Base-by-base conservation (phyloP, 2,113 vertebrate species). In the Gavia stellata region DNA sequence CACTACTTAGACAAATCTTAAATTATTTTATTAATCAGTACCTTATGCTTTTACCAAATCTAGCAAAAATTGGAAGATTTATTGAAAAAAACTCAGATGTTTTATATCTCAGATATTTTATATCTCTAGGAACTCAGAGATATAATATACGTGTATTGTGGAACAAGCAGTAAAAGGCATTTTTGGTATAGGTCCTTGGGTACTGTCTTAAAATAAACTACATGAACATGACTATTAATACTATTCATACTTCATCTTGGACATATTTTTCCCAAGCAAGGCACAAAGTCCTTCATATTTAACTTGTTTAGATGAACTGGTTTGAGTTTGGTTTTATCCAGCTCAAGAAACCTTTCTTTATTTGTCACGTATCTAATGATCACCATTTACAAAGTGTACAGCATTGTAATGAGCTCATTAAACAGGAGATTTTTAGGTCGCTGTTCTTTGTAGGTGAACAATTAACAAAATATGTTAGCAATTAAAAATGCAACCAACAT, bases 391-490 rank as follows among this genome's bases (percentile, higher is more conserved):
- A 77, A 67, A 58, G 74, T 3, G 9, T 44, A 82, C 82, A 91
- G 91, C 96, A 96, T 96, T 65, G 66, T 96, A 98, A 98, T 95
- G 85, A 97, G 93, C 79, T 97, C 74, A 97, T 97, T 97, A 97
- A 95, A 66, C 18, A 8, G 29, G 68, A 94, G 58, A 86, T 91
- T 95, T 94, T 94, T 63, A 84, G 80, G 93, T 72, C 34, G 10
- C 53, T 93, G 68, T 38, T 97, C 90, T 92, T 78, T 94, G 88
- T 87, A 91, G 77, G 92, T 95, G 88, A 97, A 96, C 96, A 96
- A 97, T 98, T 97, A 97, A 96, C 96, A 95, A 97, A 96, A 90
- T 80, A 87, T 36, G 71, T 96, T 93, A 88, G 91, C 96, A 96
- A 96, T 97, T 96, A 96, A 89, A 95, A 89, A 56, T 55, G 61